A percentile compares a stretch with the other conserved stretches of the same genome.
These are phyloP conservation scores for Drosophila ficusphila DNA, from an alignment of 1,140 invertebrate genomes.

Conservation along the genomic window DNA sequence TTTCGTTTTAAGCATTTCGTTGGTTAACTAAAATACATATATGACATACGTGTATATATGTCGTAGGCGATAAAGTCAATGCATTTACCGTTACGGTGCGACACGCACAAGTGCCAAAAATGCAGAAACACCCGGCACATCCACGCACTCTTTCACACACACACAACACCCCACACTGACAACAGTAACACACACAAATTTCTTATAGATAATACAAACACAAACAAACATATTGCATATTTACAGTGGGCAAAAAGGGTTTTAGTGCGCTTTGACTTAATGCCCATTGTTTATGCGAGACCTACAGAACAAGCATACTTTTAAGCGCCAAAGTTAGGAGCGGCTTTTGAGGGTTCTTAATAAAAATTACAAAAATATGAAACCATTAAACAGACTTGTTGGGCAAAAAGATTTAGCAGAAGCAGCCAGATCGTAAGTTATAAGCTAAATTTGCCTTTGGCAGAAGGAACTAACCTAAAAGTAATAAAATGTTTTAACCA, in stretches of 20 bases:
- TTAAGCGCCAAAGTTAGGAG: slow-evolving; percentile 66
- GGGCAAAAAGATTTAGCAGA: slow-evolving; percentile 19
- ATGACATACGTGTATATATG: slow-evolving; percentile 28
- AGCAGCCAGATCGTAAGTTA: slow-evolving; percentile 60
- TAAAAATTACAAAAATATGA: slow-evolving; percentile 10
- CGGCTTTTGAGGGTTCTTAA: slow-evolving; percentile 48
- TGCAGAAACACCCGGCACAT: slow-evolving; percentile 27
- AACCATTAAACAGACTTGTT: slow-evolving; percentile 15
- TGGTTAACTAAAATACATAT: slow-evolving; percentile 37
- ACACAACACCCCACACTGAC: slow-evolving; percentile 11
- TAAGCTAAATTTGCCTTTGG: slow-evolving; percentile 46
- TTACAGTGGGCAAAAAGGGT: not conserved
- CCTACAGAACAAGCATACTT: slow-evolving; percentile 46
- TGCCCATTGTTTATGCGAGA: slow-evolving; percentile 13
- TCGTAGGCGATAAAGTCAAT: slow-evolving; percentile 49
- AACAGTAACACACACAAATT: slow-evolving; percentile 4
- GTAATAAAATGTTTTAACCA: slow-evolving; percentile 48
- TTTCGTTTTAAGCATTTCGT: slow-evolving; percentile 38
- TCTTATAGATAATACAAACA: slow-evolving; percentile 32
- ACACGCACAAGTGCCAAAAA: slow-evolving; percentile 61
- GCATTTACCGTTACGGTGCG: slow-evolving; percentile 49
- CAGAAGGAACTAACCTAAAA: slow-evolving; percentile 25
- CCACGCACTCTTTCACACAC: slow-evolving; percentile 16
- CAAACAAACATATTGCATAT: slow-evolving; percentile 13
- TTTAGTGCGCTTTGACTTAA: not conserved